Evolutionary conservation across 2,888 invertebrate genomes (phyloP).

Genomic region (Lasioglossum figueresi): DNA sequence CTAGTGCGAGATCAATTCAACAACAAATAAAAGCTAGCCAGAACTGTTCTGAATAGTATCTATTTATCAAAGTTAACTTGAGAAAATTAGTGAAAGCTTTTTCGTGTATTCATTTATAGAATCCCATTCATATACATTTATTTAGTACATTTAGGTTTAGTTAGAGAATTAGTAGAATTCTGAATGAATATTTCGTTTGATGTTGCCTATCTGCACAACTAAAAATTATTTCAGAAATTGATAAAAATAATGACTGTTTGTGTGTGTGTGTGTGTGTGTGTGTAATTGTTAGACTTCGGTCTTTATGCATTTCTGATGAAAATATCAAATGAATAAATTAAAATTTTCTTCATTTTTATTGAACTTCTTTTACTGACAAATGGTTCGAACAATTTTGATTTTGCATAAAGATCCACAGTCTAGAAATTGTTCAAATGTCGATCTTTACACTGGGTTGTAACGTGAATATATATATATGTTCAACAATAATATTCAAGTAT

Average conservation of each 20-base stretch:
- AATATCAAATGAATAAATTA: too few relatives aligned
- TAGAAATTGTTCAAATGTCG: background rate
- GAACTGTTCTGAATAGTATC: background rate
- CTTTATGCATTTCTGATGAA: too few relatives aligned
- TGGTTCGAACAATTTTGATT: background rate
- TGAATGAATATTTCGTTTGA: background rate
- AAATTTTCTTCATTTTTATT: background rate
- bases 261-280: background rate
- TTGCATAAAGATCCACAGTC: too few relatives aligned
- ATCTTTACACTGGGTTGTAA: background rate
- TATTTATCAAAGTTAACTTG: background rate
- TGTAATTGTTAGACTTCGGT: too few relatives aligned
- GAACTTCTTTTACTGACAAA: background rate
- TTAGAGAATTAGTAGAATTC: background rate
- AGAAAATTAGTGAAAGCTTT: conserved; percentile 1
- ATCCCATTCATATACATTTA: background rate
- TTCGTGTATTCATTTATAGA: background rate
- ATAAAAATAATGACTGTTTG: background rate
- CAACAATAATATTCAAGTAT: background rate
- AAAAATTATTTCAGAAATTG: background rate
- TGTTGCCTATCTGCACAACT: background rate
- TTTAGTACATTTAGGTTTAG: background rate
- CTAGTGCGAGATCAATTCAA: background rate
- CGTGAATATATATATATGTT: too few relatives aligned
- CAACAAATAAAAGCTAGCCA: background rate